Percentiles rank a stretch among this genome's conserved stretches.
Evolutionary conservation across 2,113 vertebrate species (phyloP).

Genomic region (Delphinus delphis): DNA sequence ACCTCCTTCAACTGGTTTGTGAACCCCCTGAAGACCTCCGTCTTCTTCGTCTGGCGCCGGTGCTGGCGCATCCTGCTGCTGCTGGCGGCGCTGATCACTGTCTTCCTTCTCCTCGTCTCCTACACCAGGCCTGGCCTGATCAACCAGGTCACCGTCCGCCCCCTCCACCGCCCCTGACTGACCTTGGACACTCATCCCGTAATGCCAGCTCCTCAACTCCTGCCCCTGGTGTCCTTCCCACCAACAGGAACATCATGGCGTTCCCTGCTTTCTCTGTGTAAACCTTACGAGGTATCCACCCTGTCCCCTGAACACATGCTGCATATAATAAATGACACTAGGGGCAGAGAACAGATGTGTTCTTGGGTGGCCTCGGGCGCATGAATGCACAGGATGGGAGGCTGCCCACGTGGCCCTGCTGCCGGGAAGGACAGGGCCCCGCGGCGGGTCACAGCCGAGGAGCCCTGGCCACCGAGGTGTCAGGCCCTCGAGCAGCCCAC

Average conservation of each 20-base stretch:
- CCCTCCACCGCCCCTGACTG: slow-evolving; percentile 33
- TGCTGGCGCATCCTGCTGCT: slow-evolving; percentile 91
- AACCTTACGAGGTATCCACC: background rate
- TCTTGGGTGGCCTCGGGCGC: background rate
- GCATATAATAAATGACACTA: background rate
- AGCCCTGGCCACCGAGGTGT: too few species aligned
- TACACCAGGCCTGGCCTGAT: slow-evolving; percentile 94
- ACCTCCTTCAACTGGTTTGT: slow-evolving; percentile 95
- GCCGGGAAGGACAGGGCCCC: background rate
- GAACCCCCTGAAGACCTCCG: slow-evolving; percentile 95
- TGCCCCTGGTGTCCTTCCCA: background rate
- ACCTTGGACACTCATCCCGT: background rate
- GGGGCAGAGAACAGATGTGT: background rate
- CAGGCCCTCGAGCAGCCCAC: background rate
- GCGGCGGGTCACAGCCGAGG: background rate
- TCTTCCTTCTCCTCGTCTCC: slow-evolving; percentile 92
- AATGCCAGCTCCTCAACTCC: background rate
- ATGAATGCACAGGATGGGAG: background rate
- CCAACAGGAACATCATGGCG: too few species aligned
- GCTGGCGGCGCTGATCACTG: slow-evolving; percentile 84
- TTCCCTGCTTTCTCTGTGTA: background rate
- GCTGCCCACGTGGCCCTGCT: background rate
- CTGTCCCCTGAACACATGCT: background rate
- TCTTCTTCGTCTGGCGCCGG: slow-evolving; percentile 94
- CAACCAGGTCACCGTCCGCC: slow-evolving; percentile 84